phyloP scores from a whole-genome alignment of 2,888 invertebrate genomes.

The Stomorhina lunata region DNA sequence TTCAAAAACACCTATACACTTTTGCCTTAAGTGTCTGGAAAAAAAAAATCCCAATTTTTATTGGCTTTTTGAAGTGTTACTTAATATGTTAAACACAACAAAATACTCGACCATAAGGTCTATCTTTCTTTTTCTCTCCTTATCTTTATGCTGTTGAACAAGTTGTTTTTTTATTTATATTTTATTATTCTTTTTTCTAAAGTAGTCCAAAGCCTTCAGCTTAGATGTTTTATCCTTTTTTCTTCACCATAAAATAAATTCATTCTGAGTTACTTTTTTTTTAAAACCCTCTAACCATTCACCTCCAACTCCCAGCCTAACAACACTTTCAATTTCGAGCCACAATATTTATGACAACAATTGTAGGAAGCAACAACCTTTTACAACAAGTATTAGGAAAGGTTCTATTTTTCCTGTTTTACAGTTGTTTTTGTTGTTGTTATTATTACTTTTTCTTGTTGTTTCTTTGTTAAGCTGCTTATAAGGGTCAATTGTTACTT shows the following conservation, averaged over 20 bases:
- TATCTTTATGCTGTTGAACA: not conserved
- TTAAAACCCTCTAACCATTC: not conserved
- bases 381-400: not conserved
- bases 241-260: conserved; percentile 30
- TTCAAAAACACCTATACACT: not conserved
- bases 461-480: conserved; percentile 46
- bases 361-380: conserved; percentile 37
- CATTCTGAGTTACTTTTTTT: not conserved
- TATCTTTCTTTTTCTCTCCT: not conserved
- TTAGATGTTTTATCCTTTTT: conserved; percentile 49
- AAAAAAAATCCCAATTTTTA: conserved; percentile 38
- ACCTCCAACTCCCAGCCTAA: not conserved
- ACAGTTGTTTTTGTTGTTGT: not conserved
- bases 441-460: not conserved
- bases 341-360: conserved; percentile 53
- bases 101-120: conserved; percentile 6
- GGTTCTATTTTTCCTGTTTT: not conserved
- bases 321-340: conserved; percentile 18
- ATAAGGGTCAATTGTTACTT: conserved; percentile 51
- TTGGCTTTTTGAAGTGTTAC: conserved; percentile 46
- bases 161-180: conserved; percentile 6
- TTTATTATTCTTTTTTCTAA: not conserved
- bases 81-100: conserved; percentile 52
- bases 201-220: conserved; percentile 35
- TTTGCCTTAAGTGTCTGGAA: not conserved